A percentile compares a stretch with the other conserved stretches of the same genome.
These are phyloP conservation scores for Norana najaformis DNA, from an alignment of 2,888 invertebrate genomes.

Conservation along the genomic window DNA sequence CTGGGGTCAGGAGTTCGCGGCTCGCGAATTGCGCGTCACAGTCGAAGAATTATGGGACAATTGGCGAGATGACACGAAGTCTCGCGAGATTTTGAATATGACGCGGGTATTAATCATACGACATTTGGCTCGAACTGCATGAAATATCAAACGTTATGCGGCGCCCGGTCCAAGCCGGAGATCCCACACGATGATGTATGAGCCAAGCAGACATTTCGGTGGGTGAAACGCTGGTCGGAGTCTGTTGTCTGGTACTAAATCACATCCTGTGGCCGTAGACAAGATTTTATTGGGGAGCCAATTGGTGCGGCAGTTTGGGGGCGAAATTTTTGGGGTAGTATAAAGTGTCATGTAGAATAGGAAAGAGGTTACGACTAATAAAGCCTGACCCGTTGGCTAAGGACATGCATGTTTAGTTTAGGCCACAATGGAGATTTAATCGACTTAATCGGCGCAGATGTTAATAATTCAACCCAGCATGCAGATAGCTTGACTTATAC, in stretches of 20 bases:
- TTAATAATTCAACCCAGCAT: no score
- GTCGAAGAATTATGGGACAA: slow-evolving; percentile 13
- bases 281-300: no score
- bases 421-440: no score
- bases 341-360: neutral
- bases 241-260: no score
- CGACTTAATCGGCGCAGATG: no score
- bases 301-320: no score
- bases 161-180: neutral
- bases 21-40: neutral
- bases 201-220: neutral
- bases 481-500: no score
- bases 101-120: neutral
- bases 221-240: neutral
- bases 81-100: neutral
- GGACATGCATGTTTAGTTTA: no score
- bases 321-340: neutral
- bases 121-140: slow-evolving; percentile 14
- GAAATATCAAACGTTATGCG: neutral
- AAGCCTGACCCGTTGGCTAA: neutral
- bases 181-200: neutral
- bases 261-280: no score
- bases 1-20: neutral
- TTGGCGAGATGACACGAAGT: slow-evolving; percentile 2
- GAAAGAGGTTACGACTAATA: neutral